Evolutionary conservation across 2,113 vertebrate genomes (phyloP).

Genomic region (Albula goreensis): DNA sequence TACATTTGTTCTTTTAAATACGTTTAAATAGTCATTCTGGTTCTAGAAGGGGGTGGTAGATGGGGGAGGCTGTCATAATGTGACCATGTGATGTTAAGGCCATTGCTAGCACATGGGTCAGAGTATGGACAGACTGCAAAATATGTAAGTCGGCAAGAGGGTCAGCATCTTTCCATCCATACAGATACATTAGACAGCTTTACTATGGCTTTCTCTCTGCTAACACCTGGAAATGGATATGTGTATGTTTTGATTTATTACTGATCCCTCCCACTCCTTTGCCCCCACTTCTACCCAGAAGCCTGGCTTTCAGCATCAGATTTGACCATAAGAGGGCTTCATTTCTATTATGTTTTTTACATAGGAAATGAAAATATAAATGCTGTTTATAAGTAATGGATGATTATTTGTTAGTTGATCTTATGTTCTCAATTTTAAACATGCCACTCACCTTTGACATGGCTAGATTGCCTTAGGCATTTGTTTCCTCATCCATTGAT

Average conservation of each 20-base stretch:
- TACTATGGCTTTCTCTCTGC: background rate
- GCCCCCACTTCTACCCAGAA: background rate
- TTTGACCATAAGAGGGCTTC: background rate
- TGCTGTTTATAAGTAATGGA: background rate
- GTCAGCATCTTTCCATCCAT: background rate
- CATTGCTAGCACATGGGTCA: background rate
- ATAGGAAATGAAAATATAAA: background rate
- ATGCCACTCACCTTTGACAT: too few species aligned
- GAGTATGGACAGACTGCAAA: background rate
- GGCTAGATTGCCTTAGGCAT: background rate
- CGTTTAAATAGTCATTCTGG: background rate
- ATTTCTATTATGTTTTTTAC: background rate
- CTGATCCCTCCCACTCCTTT: background rate
- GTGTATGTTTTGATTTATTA: background rate
- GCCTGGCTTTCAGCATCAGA: background rate
- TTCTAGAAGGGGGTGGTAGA: background rate
- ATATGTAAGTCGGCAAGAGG: background rate
- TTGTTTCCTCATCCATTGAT: background rate
- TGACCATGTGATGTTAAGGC: background rate
- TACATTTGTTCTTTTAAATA: background rate
- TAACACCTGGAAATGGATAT: background rate
- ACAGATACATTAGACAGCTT: background rate
- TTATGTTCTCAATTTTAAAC: too few species aligned
- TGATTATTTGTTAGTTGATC: too few species aligned
- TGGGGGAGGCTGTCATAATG: background rate